These are phyloP conservation scores for Acleris laterana DNA, from an alignment of 2,888 invertebrate species.

Conservation along the genomic window DNA sequence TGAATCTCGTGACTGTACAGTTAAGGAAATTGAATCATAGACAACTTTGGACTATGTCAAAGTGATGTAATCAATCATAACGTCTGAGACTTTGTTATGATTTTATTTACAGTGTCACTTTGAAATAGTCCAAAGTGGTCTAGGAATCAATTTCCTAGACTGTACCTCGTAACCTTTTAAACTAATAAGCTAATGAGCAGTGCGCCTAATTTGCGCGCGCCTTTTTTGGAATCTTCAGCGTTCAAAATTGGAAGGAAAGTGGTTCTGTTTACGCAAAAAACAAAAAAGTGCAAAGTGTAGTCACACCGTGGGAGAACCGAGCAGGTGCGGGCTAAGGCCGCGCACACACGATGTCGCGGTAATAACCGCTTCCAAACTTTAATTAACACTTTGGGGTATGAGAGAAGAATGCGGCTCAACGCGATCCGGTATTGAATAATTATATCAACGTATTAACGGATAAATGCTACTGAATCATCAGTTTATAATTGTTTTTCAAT, in stretches of 20 bases:
- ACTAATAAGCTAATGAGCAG: too few relatives aligned
- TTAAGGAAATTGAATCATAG: too few relatives aligned
- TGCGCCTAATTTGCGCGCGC: not conserved
- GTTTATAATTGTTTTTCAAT: too few relatives aligned
- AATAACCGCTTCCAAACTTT: slow-evolving; percentile 36
- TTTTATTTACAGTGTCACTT: too few relatives aligned
- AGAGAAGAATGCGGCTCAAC: slow-evolving; percentile 24
- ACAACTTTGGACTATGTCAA: too few relatives aligned
- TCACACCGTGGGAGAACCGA: slow-evolving; percentile 76
- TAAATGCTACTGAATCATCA: not conserved
- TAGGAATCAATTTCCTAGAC: too few relatives aligned
- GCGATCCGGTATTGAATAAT: slow-evolving; percentile 1
- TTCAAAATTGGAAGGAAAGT: slow-evolving; percentile 76
- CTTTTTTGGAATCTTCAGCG: slow-evolving; percentile 3
- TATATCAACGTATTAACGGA: not conserved
- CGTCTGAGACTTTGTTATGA: too few relatives aligned
- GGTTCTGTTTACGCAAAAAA: slow-evolving; percentile 69
- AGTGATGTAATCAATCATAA: too few relatives aligned
- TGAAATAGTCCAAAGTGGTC: too few relatives aligned
- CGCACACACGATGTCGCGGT: slow-evolving; percentile 51
- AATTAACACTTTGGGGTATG: slow-evolving; percentile 32
- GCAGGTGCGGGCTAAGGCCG: slow-evolving; percentile 64
- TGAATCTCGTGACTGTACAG: too few relatives aligned
- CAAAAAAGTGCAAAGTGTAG: slow-evolving; percentile 50
- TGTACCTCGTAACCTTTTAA: too few relatives aligned